Conservation (phyloP, 2,888 invertebrate species). For the Opisthograptis luteolata region DNA sequence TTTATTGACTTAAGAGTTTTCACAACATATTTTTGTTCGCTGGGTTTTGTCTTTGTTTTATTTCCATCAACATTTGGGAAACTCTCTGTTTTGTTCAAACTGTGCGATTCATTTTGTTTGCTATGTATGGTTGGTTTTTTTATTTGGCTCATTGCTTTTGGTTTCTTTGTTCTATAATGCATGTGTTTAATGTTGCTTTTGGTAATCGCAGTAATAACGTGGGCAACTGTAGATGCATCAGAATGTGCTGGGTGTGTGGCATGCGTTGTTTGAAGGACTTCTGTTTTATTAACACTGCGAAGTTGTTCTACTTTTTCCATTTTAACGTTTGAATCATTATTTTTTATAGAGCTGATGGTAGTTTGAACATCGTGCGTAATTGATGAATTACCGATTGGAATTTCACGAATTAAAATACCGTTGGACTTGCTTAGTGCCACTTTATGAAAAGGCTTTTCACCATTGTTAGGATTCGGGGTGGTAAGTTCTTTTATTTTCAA, state of each 20-base stretch:
- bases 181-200: slow-evolving; percentile 72
- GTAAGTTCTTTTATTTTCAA: slow-evolving; percentile 43
- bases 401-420: slow-evolving; percentile 6
- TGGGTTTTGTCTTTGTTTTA: slow-evolving; percentile 60
- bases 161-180: slow-evolving; percentile 74
- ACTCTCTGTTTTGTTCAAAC: slow-evolving; percentile 42
- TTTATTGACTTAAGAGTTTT: slow-evolving; percentile 77
- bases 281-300: slow-evolving; percentile 5
- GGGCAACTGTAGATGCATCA: slow-evolving; percentile 48
- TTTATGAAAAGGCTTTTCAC: slow-evolving; percentile 7
- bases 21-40: slow-evolving; percentile 51
- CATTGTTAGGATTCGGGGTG: slow-evolving; percentile 1
- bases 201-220: slow-evolving; percentile 70
- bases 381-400: neutral
- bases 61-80: slow-evolving; percentile 41
- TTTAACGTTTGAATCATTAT: neutral
- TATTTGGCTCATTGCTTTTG: slow-evolving; percentile 68
- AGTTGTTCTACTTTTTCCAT: neutral
- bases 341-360: neutral
- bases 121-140: slow-evolving; percentile 57
- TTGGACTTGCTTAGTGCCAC: slow-evolving; percentile 13
- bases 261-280: slow-evolving; percentile 14
- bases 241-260: slow-evolving; percentile 25
- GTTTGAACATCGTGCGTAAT: neutral
- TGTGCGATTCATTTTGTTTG: slow-evolving; percentile 45